Percentiles rank a stretch among this genome's conserved stretches.
Conservation (phyloP, 2,888 invertebrate genomes). For the Microctonus aethiopoides region DNA sequence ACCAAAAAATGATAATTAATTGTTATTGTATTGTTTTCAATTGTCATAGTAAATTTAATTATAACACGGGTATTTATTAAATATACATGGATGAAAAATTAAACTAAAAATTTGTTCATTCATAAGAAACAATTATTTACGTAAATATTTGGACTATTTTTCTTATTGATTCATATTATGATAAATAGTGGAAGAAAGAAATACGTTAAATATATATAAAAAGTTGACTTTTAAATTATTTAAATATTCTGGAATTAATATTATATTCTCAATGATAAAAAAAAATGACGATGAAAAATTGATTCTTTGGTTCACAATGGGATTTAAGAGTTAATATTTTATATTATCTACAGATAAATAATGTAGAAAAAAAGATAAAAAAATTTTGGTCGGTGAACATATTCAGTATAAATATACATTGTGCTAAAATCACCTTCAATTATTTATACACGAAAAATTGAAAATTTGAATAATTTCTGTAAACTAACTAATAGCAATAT, state of each 20-base stretch:
- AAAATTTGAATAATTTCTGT: conserved; percentile 31
- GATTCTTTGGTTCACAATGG: conserved; percentile 39
- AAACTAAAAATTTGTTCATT: background rate
- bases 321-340: conserved; percentile 22
- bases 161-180: background rate
- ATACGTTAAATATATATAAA: background rate
- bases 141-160: background rate
- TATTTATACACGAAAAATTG: conserved; percentile 18
- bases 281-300: background rate
- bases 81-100: conserved; percentile 13
- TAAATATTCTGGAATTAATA: background rate
- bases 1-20: conserved; percentile 3
- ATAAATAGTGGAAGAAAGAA: background rate
- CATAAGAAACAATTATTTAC: background rate
- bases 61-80: conserved; percentile 13
- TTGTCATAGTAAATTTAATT: background rate
- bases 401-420: too few relatives aligned
- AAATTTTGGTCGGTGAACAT: conserved; percentile 24
- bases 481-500: conserved; percentile 42
- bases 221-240: background rate
- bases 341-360: background rate
- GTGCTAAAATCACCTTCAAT: conserved; percentile 32
- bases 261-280: background rate
- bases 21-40: background rate
- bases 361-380: conserved; percentile 14